Conservation (phyloP, 2,797 vertebrate genomes). For the Melanotaenia maccullochi region DNA sequence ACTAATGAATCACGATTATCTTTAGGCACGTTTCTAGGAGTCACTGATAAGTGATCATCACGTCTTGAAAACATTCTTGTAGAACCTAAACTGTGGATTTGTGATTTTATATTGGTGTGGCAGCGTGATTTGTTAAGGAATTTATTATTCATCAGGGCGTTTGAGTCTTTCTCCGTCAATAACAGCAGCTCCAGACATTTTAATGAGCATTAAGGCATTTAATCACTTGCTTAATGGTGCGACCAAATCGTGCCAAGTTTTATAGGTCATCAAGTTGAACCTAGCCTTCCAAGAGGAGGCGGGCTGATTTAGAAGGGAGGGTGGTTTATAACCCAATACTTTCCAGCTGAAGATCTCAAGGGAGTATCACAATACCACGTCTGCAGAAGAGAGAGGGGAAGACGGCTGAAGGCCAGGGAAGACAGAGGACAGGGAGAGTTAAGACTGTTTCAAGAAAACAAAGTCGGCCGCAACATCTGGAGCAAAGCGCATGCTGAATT, state of each 20-base stretch:
- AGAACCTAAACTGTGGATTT: not conserved
- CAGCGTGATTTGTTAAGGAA: not conserved
- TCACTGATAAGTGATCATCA: not conserved
- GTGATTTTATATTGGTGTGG: not conserved
- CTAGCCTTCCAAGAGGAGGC: conserved; percentile 60
- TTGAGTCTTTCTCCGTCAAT: not conserved
- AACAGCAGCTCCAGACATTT: conserved; percentile 8
- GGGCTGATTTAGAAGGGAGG: conserved; percentile 59
- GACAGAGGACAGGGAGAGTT: conserved; percentile 40
- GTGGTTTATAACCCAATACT: conserved; percentile 55
- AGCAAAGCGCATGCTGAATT: conserved; percentile 32
- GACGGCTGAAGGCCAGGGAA: conserved; percentile 45
- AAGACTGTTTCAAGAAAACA: conserved; percentile 48
- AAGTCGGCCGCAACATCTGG: conserved; percentile 58
- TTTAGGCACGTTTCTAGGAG: not conserved
- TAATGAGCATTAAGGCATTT: conserved; percentile 1
- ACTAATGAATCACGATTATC: not conserved
- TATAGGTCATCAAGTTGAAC: conserved; percentile 68
- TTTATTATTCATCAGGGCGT: not conserved
- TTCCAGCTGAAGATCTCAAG: conserved; percentile 65
- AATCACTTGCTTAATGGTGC: conserved; percentile 5
- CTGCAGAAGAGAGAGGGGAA: conserved; percentile 68
- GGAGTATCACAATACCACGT: conserved; percentile 80
- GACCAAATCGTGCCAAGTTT: conserved; percentile 19
- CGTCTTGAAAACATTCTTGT: not conserved